Conservation (phyloP, 2,888 invertebrate species). For the Apodemia duryi region DNA sequence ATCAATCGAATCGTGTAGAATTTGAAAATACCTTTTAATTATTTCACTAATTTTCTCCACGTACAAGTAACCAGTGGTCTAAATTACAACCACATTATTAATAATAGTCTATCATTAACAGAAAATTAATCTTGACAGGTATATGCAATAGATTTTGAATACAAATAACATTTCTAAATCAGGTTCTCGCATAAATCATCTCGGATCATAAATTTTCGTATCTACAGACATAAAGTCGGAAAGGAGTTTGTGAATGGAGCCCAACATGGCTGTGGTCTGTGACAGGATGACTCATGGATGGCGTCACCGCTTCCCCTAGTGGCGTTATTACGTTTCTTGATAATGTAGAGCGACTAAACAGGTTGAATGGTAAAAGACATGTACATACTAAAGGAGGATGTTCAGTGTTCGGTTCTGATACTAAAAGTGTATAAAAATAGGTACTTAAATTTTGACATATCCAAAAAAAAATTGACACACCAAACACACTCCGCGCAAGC, state of each 20-base stretch:
- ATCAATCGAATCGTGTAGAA: no score
- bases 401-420: no score
- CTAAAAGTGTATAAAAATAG: no score
- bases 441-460: no score
- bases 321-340: slow-evolving; percentile 11
- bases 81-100: background rate
- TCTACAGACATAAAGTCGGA: slow-evolving; percentile 23
- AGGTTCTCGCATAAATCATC: slow-evolving; percentile 25
- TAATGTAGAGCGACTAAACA: background rate
- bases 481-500: no score
- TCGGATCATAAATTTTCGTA: slow-evolving; percentile 26
- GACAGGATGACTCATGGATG: slow-evolving; percentile 40
- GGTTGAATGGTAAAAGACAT: no score
- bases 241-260: slow-evolving; percentile 38
- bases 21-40: no score
- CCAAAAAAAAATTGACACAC: no score
- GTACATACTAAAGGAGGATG: no score
- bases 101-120: slow-evolving; percentile 3
- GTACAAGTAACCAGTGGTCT: background rate
- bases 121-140: slow-evolving; percentile 9
- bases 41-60: no score
- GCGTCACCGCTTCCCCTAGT: slow-evolving; percentile 39
- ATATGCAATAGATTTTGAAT: slow-evolving; percentile 7
- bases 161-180: background rate
- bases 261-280: slow-evolving; percentile 34